These are phyloP conservation scores for Drosophila macrospina DNA, from an alignment of 2,888 invertebrate genomes.

Conservation along the genomic window DNA sequence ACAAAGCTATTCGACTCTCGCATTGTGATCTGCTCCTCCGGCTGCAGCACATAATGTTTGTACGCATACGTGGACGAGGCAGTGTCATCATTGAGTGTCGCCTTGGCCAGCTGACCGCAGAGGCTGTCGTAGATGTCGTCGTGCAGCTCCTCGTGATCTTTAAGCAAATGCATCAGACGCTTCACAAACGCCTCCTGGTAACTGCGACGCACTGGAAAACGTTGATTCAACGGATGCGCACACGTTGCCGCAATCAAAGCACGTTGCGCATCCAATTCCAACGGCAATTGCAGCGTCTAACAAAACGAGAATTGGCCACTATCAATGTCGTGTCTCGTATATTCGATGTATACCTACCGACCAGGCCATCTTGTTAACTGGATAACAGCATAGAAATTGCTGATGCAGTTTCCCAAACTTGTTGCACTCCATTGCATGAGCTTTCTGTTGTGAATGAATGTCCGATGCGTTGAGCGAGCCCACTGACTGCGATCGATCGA, in stretches of 20 bases:
- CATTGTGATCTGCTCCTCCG: slow-evolving; percentile 86
- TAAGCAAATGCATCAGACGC: slow-evolving; percentile 87
- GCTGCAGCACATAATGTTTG: slow-evolving; percentile 87
- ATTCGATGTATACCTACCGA: slow-evolving; percentile 43
- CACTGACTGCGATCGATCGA: slow-evolving; percentile 1
- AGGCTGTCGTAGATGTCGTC: slow-evolving; percentile 88
- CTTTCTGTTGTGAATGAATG: slow-evolving; percentile 9
- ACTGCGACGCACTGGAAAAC: slow-evolving; percentile 88
- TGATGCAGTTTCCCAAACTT: slow-evolving; percentile 62
- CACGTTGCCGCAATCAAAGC: slow-evolving; percentile 87
- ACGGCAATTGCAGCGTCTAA: slow-evolving; percentile 55
- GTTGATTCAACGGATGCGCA: slow-evolving; percentile 86
- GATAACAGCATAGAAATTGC: slow-evolving; percentile 83
- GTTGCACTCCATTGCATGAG: slow-evolving; percentile 35
- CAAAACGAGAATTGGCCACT: slow-evolving; percentile 1
- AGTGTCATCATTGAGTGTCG: not conserved
- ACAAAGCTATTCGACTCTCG: slow-evolving; percentile 91
- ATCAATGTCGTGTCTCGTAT: not conserved
- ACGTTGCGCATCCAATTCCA: slow-evolving; percentile 87
- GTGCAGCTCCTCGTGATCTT: slow-evolving; percentile 87
- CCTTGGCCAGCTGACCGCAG: slow-evolving; percentile 71
- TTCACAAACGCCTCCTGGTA: slow-evolving; percentile 90
- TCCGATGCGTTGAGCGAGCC: not conserved
- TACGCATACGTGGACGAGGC: slow-evolving; percentile 85
- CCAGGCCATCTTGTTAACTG: slow-evolving; percentile 78